Percentiles rank a stretch among this genome's conserved stretches.
These are phyloP conservation scores for Podocnemis expansa DNA, from an alignment of 2,113 vertebrate genomes.

Conservation along the genomic window DNA sequence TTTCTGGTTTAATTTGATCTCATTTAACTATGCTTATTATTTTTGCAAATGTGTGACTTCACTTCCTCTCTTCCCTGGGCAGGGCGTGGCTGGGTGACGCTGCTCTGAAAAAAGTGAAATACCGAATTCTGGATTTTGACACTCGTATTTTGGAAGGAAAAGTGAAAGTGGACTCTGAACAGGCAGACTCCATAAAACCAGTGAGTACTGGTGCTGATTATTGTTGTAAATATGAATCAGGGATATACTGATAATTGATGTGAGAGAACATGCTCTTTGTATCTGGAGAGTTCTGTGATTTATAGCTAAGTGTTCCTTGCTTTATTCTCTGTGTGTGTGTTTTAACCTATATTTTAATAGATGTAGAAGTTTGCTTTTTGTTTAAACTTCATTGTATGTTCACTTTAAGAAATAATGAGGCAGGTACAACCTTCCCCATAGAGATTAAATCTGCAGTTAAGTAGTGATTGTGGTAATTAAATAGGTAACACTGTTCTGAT, in stretches of 20 bases:
- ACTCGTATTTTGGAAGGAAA: constrained; percentile 87
- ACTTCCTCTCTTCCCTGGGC: constrained; percentile 28
- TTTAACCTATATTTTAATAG: background rate
- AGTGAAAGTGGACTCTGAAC: constrained; percentile 81
- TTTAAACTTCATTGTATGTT: background rate
- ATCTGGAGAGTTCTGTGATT: background rate
- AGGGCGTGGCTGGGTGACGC: constrained; percentile 88
- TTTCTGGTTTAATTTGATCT: background rate
- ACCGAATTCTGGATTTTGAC: constrained; percentile 88
- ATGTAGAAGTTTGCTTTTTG: background rate
- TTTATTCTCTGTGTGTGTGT: background rate
- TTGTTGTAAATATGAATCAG: background rate
- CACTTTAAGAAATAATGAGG: background rate
- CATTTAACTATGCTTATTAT: background rate
- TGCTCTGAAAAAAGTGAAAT: constrained; percentile 82
- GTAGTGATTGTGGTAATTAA: background rate
- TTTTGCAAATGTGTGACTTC: background rate
- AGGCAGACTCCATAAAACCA: constrained; percentile 82
- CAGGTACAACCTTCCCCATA: background rate
- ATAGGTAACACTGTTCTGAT: background rate
- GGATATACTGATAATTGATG: background rate
- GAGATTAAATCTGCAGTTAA: background rate
- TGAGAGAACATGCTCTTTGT: background rate
- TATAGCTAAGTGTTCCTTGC: background rate
- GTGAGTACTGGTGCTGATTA: constrained; percentile 76